Percentiles rank a stretch among this genome's conserved stretches.
Conservation (phyloP, 2,888 invertebrate species). For the Caenorhabditis sp. region DNA sequence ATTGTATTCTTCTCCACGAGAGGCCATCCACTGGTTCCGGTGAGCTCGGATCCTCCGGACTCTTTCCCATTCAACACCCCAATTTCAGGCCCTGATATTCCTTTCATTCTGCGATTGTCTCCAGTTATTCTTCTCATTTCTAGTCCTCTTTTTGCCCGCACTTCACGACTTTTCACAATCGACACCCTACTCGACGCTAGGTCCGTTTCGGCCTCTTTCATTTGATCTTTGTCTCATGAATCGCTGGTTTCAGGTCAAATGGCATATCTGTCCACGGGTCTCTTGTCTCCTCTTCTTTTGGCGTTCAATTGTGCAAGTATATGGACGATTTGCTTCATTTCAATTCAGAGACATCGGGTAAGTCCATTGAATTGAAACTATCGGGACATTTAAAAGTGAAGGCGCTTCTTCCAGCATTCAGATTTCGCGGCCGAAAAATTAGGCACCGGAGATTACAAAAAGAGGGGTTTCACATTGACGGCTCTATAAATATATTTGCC, state of each 20-base stretch:
- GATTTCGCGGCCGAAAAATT: no score
- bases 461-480: no score
- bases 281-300: constrained; percentile 71
- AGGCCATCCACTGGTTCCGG: constrained; percentile 61
- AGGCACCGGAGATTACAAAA: no score
- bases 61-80: neutral
- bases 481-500: no score
- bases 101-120: constrained; percentile 76
- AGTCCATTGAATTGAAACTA: no score
- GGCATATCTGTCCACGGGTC: constrained; percentile 75
- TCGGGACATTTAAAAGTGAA: neutral
- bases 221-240: neutral
- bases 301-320: constrained; percentile 77
- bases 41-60: neutral
- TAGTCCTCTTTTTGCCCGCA: constrained; percentile 77
- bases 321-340: constrained; percentile 78
- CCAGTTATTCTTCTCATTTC: constrained; percentile 75
- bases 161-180: constrained; percentile 72
- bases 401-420: no score
- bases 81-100: constrained; percentile 73
- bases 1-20: constrained; percentile 67
- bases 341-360: constrained; percentile 75
- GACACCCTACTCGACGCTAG: constrained; percentile 41
- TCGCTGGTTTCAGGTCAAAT: constrained; percentile 66
- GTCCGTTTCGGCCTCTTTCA: neutral